These are phyloP conservation scores for Mormyrus proboscirostris DNA, from an alignment of 2,797 vertebrate genomes.

Conservation along the genomic window DNA sequence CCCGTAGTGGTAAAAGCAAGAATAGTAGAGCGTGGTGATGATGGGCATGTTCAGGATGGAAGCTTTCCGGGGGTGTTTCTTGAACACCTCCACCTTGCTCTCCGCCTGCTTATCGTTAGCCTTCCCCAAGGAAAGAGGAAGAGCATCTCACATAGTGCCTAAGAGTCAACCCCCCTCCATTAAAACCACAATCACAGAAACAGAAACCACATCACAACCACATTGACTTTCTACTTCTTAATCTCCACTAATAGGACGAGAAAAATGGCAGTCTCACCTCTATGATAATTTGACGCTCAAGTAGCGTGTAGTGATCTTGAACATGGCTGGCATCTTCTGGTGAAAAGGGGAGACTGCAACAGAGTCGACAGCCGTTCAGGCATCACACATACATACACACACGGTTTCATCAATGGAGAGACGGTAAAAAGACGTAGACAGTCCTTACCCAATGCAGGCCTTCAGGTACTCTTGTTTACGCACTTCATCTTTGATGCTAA, in stretches of 20 bases:
- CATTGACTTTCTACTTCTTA: background rate
- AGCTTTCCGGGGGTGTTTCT: conserved; percentile 80
- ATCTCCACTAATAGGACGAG: background rate
- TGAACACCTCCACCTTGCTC: conserved; percentile 71
- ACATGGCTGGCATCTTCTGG: conserved; percentile 74
- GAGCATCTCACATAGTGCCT: background rate
- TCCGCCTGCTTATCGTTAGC: conserved; percentile 73
- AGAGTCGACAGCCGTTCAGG: conserved; percentile 14
- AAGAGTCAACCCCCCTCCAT: background rate
- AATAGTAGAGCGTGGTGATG: conserved; percentile 89
- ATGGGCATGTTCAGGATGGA: conserved; percentile 90
- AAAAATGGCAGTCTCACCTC: conserved; percentile 64
- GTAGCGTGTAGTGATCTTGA: conserved; percentile 84
- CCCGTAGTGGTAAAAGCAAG: conserved; percentile 88
- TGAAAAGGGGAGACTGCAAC: conserved; percentile 67
- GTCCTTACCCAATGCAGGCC: conserved; percentile 75
- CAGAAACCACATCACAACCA: background rate
- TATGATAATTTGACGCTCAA: conserved; percentile 92
- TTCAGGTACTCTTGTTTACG: conserved; percentile 85
- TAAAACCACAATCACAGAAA: background rate
- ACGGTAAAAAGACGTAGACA: background rate
- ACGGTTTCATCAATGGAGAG: background rate
- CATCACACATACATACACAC: background rate
- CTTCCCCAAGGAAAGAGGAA: conserved; percentile 48
- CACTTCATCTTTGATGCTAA: conserved; percentile 76